phyloP scores from a whole-genome alignment of 2,888 invertebrate genomes.

The Chamaedrilus cognettii region DNA sequence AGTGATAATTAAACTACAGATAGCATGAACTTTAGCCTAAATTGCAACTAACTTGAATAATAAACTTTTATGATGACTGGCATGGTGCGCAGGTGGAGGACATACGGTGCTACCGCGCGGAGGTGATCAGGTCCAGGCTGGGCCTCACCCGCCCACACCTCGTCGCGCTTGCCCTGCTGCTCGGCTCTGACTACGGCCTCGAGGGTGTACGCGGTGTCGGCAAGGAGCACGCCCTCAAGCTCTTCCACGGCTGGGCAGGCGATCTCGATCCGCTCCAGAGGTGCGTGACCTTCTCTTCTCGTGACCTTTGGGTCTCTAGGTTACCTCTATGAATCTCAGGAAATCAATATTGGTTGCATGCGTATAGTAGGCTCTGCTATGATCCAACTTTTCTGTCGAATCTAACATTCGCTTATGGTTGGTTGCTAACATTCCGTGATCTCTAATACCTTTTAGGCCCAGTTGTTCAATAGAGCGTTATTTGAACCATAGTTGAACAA shows the following conservation, averaged over 20 bases:
- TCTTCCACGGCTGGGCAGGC: conserved; percentile 7
- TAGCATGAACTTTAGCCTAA: background rate
- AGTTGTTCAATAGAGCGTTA: no score
- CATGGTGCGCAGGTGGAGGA: conserved; percentile 4
- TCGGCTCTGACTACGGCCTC: conserved; percentile 19
- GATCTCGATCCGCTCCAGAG: conserved; percentile 13
- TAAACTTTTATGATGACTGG: no score
- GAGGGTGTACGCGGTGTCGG: conserved; percentile 15
- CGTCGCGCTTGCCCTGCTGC: conserved; percentile 15
- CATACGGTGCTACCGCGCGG: conserved; percentile 16
- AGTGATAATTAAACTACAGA: background rate
- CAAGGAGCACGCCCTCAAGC: conserved; percentile 14
- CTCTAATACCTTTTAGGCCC: no score
- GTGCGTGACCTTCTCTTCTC: background rate
- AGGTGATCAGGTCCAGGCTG: conserved; percentile 2
- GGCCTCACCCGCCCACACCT: background rate
- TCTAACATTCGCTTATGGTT: no score
- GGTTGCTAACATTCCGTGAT: no score
- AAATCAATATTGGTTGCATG: background rate
- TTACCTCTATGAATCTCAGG: no score
- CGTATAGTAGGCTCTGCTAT: no score
- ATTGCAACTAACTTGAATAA: no score
- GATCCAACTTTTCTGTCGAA: no score
- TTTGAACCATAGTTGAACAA: no score
- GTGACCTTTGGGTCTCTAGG: background rate